Conservation (phyloP, 2,797 vertebrate species). For the Hypotaenidia okinawae region DNA sequence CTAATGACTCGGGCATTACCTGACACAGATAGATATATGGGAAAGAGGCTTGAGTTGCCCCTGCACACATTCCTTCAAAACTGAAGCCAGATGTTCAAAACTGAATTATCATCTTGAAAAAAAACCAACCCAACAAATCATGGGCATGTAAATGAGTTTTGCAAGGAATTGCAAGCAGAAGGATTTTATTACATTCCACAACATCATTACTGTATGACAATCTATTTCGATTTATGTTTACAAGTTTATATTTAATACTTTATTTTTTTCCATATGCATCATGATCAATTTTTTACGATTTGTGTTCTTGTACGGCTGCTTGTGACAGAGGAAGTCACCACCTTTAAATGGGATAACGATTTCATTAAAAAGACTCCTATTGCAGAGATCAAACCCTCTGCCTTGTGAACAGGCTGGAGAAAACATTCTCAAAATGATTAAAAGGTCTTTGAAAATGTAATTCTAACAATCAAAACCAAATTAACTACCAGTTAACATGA, state of each 20-base stretch:
- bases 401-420: background rate
- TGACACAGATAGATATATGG: background rate
- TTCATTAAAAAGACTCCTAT: background rate
- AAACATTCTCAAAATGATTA: slow-evolving; percentile 46
- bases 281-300: background rate
- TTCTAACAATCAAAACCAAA: slow-evolving; percentile 46
- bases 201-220: background rate
- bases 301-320: background rate
- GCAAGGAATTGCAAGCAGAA: background rate
- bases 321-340: background rate
- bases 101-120: background rate
- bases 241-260: background rate
- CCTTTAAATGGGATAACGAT: background rate
- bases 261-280: background rate
- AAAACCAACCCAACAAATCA: background rate
- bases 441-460: slow-evolving; percentile 55
- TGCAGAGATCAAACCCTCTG: slow-evolving; percentile 35
- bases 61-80: background rate
- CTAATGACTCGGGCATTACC: background rate
- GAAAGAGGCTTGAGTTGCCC: background rate
- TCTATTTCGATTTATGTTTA: background rate
- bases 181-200: background rate
- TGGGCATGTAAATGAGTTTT: background rate
- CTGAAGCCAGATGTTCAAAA: background rate
- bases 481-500: slow-evolving; percentile 26